Evolutionary conservation across 1,140 invertebrate genomes (phyloP).

Genomic region (Dreissena rostriformis): DNA sequence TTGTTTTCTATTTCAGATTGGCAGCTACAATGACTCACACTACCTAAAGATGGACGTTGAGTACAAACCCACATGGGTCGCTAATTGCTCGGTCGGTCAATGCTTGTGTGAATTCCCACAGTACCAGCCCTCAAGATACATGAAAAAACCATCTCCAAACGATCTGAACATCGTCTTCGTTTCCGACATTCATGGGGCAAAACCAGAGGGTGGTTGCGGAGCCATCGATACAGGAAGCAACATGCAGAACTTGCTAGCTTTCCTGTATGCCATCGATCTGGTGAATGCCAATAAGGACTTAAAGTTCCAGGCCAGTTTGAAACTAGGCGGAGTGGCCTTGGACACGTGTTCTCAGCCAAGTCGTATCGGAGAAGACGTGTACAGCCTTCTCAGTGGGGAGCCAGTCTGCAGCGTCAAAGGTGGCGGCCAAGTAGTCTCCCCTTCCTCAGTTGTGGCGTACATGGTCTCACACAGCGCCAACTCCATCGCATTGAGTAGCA

Average conservation of each 20-base stretch:
- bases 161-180: slow-evolving; percentile 75
- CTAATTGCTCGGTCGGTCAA: slow-evolving; percentile 56
- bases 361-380: slow-evolving; percentile 75
- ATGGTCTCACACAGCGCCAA: slow-evolving; percentile 74
- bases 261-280: slow-evolving; percentile 76
- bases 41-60: slow-evolving; percentile 75
- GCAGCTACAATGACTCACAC: slow-evolving; percentile 79
- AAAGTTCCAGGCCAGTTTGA: slow-evolving; percentile 65
- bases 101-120: slow-evolving; percentile 69
- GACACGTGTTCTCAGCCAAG: slow-evolving; percentile 72
- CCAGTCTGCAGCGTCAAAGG: slow-evolving; percentile 66
- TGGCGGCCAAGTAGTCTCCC: slow-evolving; percentile 63
- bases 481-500: slow-evolving; percentile 67
- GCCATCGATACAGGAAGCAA: slow-evolving; percentile 66
- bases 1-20: slow-evolving; percentile 67
- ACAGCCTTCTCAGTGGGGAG: slow-evolving; percentile 75
- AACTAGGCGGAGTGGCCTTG: slow-evolving; percentile 74
- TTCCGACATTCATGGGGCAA: slow-evolving; percentile 71
- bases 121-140: slow-evolving; percentile 73
- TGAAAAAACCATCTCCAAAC: slow-evolving; percentile 66
- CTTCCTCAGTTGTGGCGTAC: slow-evolving; percentile 71
- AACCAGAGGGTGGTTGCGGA: slow-evolving; percentile 68
- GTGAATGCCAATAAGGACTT: slow-evolving; percentile 69
- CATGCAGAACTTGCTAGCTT: slow-evolving; percentile 77
- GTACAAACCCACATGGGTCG: slow-evolving; percentile 66